Evolutionary conservation across 2,113 vertebrate genomes (phyloP).

Genomic region (Anhinga anhinga): DNA sequence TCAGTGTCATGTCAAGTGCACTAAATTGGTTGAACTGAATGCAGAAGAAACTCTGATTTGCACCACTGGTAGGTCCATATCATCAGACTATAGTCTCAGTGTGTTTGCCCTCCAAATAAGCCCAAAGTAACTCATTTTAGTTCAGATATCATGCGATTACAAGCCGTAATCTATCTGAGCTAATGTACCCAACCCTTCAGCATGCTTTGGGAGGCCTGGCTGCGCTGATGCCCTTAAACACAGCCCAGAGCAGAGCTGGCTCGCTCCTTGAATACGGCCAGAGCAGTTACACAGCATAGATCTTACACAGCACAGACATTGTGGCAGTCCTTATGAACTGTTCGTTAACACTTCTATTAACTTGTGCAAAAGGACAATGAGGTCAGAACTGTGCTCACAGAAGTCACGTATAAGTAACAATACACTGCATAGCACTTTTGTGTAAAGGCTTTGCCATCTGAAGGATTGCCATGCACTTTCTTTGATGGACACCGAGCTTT

Average conservation of each 20-base stretch:
- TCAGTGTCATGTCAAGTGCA: background rate
- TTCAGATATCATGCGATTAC: background rate
- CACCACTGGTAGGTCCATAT: background rate
- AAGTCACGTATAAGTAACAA: background rate
- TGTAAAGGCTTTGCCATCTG: background rate
- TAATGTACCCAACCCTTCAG: background rate
- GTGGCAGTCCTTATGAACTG: background rate
- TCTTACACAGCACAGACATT: background rate
- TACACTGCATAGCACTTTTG: background rate
- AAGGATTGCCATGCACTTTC: background rate
- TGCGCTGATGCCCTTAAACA: background rate
- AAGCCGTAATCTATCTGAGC: background rate
- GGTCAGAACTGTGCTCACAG: background rate
- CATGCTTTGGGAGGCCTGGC: background rate
- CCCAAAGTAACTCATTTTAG: background rate
- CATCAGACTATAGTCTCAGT: accelerated
- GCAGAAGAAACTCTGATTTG: background rate
- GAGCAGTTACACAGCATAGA: background rate
- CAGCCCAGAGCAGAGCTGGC: background rate
- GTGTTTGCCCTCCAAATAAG: background rate
- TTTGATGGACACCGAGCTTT: background rate
- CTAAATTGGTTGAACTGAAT: background rate
- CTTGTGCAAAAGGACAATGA: background rate
- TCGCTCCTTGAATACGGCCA: background rate
- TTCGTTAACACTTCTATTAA: accelerated